Evolutionary conservation across 2,797 vertebrate species (phyloP), one percentile per base, ranked within the genome.

Genomic region (Phylloscopus collybita): DNA sequence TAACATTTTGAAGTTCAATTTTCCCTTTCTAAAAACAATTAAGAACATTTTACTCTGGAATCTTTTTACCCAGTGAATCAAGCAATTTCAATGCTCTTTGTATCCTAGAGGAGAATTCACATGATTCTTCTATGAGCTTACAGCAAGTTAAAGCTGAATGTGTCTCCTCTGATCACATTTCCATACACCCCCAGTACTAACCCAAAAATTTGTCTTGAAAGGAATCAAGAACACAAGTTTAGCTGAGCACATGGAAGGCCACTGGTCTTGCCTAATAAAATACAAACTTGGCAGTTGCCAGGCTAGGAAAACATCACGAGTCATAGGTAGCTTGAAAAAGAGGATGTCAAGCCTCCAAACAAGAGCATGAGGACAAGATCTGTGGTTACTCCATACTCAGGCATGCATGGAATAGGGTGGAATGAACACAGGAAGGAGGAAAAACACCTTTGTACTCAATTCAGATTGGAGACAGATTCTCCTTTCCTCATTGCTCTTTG

Each of bases 21-120:
- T 94, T 25, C 42, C 36, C 44, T 90, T 91, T 84, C 67, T 88
- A 73, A 86, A 90, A 92, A 74, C 67, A 92, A 71, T 76, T 92
- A 84, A 80, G 70, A 90, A 78, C 40, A 44, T 90, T 74, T 70
- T 64, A 67, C 16, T 50, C 66, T 54, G 29, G 67, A 79, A 80
- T 76, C 16, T 50, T 86, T 92, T 84, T 44, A 86, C 38, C 17
- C 56, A 54, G 42, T 2, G 5, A 80, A 86, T 71, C 49, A 73
- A 90, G 40, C 6, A 53, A 73, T 90, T 91, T 84, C 76, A 81
- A 26, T 1, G 4, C 5, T 65, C 59, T 86, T 90, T 1, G 9
- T 53, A 67, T 74, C 74, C 76, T 54, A 60, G 17, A 84, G 67
- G 59, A 90, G 92, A 75, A 73, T 23, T 71, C 76, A 54, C 9